phyloP scores from a whole-genome alignment of 2,113 vertebrate genomes.

The Polypterus senegalus region DNA sequence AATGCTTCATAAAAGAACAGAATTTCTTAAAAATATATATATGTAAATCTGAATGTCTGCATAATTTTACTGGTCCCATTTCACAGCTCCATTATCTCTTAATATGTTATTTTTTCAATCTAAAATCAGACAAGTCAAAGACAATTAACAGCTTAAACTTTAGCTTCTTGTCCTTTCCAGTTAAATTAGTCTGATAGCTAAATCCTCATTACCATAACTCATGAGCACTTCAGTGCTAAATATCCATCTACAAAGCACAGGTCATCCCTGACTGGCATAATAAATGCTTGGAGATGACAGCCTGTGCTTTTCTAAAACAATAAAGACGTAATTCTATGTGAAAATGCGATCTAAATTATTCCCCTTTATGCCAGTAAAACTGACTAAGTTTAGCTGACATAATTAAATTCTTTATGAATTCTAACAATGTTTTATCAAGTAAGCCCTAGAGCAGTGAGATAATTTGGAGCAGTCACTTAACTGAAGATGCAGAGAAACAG shows the following conservation, averaged over 20 bases:
- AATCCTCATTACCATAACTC: slow-evolving; percentile 12
- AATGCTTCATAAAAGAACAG: too few relatives aligned
- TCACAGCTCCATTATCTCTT: background rate
- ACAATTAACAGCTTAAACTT: background rate
- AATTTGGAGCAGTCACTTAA: slow-evolving; percentile 27
- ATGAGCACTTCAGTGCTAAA: slow-evolving; percentile 21
- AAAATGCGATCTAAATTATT: slow-evolving; percentile 19
- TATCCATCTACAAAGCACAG: slow-evolving; percentile 25
- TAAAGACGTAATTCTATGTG: slow-evolving; percentile 18
- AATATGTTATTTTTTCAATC: background rate
- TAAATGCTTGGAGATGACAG: background rate
- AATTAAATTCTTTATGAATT: slow-evolving; percentile 26
- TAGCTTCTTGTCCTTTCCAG: background rate
- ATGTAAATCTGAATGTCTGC: too few relatives aligned
- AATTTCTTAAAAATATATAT: too few relatives aligned
- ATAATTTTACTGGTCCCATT: too few relatives aligned
- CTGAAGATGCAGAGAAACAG: slow-evolving; percentile 12
- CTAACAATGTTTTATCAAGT: slow-evolving; percentile 16
- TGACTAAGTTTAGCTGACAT: slow-evolving; percentile 14
- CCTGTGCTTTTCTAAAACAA: slow-evolving; percentile 19
- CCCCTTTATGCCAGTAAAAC: slow-evolving; percentile 19
- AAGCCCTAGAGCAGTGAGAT: slow-evolving; percentile 21
- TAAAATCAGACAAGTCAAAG: background rate
- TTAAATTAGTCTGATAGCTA: background rate
- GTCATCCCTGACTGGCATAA: slow-evolving; percentile 15